These are phyloP conservation scores for Psammodynastes pulverulentus DNA, from an alignment of 2,113 vertebrate species.

Conservation along the genomic window DNA sequence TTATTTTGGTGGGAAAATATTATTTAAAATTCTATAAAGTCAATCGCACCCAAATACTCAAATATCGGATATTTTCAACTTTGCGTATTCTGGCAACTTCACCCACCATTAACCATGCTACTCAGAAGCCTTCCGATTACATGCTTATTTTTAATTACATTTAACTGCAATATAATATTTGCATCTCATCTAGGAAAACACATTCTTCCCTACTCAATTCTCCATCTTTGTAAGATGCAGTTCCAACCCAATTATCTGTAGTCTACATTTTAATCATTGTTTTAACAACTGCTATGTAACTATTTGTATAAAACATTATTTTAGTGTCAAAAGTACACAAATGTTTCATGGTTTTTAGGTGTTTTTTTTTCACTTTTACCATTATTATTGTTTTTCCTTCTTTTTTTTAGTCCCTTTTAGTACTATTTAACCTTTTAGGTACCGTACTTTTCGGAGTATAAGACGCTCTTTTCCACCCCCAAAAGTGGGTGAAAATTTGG, in stretches of 20 bases:
- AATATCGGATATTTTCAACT: not conserved
- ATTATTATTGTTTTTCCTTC: not conserved
- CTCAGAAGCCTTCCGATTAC: not conserved
- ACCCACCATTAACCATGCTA: not conserved
- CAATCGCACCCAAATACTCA: not conserved
- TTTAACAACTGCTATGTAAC: not conserved
- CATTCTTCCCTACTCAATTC: not conserved
- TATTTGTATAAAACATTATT: not conserved
- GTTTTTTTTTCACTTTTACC: not conserved
- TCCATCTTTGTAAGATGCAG: not conserved
- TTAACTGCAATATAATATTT: not conserved
- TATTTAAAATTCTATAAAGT: not conserved
- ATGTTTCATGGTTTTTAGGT: not conserved
- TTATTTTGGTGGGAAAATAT: not conserved
- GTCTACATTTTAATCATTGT: not conserved
- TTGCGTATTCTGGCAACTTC: not conserved
- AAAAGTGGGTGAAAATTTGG: no score
- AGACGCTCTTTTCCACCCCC: no score
- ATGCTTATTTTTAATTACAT: not conserved
- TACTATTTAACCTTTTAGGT: not conserved
- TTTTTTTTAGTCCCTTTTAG: not conserved
- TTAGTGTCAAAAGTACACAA: not conserved
- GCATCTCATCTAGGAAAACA: not conserved
- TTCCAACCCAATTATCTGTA: not conserved
- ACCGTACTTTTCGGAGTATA: no score